A percentile compares a stretch with the other conserved stretches of the same genome.
These are phyloP conservation scores for Psittacula cyanocephala DNA, from an alignment of 2,113 vertebrate species.

Conservation along the genomic window DNA sequence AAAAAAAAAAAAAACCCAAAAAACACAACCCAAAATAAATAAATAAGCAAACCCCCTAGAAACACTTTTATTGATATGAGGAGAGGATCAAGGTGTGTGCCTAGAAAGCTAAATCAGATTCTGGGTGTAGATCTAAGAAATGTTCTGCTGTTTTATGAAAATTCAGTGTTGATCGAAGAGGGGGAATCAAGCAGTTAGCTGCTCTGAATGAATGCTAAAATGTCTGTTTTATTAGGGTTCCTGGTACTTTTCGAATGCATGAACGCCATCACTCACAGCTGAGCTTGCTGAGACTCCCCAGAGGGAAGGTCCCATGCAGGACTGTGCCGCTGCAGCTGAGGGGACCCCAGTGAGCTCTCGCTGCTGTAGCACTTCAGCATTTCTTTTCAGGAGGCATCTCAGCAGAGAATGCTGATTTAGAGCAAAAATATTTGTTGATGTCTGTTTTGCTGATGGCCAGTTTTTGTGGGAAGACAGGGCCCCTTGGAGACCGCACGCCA, in stretches of 20 bases:
- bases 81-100: background rate
- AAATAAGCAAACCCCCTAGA: background rate
- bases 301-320: background rate
- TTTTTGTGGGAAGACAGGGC: background rate
- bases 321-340: accelerated
- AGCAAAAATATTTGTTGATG: background rate
- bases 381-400: background rate
- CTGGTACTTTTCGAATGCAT: background rate
- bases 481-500: background rate
- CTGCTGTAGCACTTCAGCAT: background rate
- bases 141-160: background rate
- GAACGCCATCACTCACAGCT: background rate
- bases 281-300: background rate
- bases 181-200: background rate
- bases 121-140: background rate
- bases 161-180: background rate
- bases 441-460: slow-evolving; percentile 2
- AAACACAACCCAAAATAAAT: background rate
- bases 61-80: background rate
- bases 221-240: background rate
- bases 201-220: background rate
- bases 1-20: no score
- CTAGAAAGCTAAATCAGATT: background rate
- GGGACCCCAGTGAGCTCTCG: accelerated
- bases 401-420: background rate